Evolutionary conservation across 2,888 invertebrate genomes (phyloP).

Genomic region (Pilophorus perplexus): DNA sequence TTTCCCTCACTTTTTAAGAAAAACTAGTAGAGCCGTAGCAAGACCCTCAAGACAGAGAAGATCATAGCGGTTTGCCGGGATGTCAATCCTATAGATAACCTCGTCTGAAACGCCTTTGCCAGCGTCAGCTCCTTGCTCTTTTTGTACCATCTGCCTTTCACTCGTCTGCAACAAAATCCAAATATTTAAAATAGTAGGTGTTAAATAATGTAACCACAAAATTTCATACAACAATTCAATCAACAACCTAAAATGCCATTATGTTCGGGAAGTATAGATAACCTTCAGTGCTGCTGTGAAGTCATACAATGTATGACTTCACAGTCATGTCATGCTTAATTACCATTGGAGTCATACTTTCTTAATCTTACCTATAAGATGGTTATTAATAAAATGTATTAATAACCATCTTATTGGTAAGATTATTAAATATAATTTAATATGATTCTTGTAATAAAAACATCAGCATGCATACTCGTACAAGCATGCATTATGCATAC

Average conservation of each 20-base stretch:
- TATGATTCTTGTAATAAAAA: too few species aligned
- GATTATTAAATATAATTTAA: too few species aligned
- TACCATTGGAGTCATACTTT: too few species aligned
- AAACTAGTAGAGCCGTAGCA: slow-evolving; percentile 78
- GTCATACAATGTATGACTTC: too few species aligned
- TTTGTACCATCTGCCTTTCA: slow-evolving; percentile 84
- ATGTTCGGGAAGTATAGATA: background rate
- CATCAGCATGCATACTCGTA: too few species aligned
- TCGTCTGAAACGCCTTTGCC: slow-evolving; percentile 72
- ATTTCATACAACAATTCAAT: background rate
- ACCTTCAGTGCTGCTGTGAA: too few species aligned
- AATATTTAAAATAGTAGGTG: background rate
- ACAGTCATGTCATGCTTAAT: too few species aligned
- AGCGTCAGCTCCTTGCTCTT: slow-evolving; percentile 75
- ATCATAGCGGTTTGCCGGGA: slow-evolving; percentile 98
- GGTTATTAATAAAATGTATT: too few species aligned
- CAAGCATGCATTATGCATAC: too few species aligned
- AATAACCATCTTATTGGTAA: too few species aligned
- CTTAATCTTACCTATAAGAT: too few species aligned
- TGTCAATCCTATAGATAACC: slow-evolving; percentile 89
- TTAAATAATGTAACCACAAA: background rate
- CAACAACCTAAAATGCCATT: background rate
- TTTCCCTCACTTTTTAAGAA: slow-evolving; percentile 74
- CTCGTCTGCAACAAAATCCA: slow-evolving; percentile 64
- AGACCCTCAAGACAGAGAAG: slow-evolving; percentile 93